Evolutionary conservation across 2,113 vertebrate genomes (phyloP).

Genomic region (Pitta sordida): DNA sequence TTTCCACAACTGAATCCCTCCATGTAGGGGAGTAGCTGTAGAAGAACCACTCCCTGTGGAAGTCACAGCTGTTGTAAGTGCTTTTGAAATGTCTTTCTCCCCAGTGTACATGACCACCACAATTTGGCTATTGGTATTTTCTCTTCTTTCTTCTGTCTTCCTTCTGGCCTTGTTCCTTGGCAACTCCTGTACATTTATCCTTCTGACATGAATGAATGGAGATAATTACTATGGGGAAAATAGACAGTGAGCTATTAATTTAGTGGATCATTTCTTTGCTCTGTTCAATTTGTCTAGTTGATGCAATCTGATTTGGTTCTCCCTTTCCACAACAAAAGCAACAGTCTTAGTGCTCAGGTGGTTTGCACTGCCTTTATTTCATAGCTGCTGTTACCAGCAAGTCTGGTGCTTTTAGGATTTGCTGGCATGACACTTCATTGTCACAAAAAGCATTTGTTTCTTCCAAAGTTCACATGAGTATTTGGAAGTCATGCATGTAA

Average conservation of each 20-base stretch:
- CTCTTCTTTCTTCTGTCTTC: background rate
- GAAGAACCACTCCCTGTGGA: background rate
- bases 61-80: background rate
- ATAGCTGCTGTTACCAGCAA: background rate
- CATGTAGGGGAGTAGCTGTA: background rate
- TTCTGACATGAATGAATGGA: background rate
- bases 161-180: background rate
- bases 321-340: background rate
- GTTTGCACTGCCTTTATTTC: background rate
- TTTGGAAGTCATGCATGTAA: background rate
- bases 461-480: background rate
- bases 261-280: background rate
- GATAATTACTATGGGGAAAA: background rate
- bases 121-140: accelerated
- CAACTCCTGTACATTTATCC: background rate
- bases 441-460: background rate
- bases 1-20: background rate
- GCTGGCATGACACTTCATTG: background rate
- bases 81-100: background rate
- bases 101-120: accelerated
- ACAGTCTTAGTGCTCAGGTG: background rate
- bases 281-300: background rate
- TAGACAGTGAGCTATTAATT: background rate
- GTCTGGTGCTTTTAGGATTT: background rate
- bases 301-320: background rate